Evolutionary conservation across 2,888 invertebrate genomes (phyloP).

Genomic region (Cyrtodaria siliqua): DNA sequence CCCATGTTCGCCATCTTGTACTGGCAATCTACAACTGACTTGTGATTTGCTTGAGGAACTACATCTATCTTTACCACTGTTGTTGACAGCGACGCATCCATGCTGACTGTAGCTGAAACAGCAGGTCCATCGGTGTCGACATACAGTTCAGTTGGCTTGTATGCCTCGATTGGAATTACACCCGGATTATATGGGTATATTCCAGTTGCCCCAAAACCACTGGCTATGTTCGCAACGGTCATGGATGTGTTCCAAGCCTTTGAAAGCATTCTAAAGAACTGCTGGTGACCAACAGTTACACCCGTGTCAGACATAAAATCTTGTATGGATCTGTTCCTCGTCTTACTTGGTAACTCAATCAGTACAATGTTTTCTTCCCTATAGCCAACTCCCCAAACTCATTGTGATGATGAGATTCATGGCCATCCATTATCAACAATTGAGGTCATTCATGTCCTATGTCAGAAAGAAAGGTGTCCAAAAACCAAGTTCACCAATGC

Average conservation of each 20-base stretch:
- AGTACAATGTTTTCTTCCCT: slow-evolving; percentile 23
- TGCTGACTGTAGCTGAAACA: too few species aligned
- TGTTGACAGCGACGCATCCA: too few species aligned
- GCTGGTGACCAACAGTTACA: slow-evolving; percentile 25
- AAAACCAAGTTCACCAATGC: slow-evolving; percentile 30
- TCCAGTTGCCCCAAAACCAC: slow-evolving; percentile 34
- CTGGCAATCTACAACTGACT: too few species aligned
- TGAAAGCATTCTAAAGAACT: slow-evolving; percentile 40
- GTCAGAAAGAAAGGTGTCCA: slow-evolving; percentile 21
- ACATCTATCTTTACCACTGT: too few species aligned
- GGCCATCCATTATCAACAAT: slow-evolving; percentile 33
- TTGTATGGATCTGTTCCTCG: slow-evolving; percentile 37
- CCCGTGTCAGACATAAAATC: slow-evolving; percentile 34
- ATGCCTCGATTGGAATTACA: slow-evolving; percentile 35
- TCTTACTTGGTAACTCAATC: slow-evolving; percentile 30
- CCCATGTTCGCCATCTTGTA: too few species aligned
- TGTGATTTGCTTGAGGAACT: too few species aligned
- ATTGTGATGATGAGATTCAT: slow-evolving; percentile 26
- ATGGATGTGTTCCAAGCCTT: slow-evolving; percentile 35
- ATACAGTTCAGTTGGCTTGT: slow-evolving; percentile 1
- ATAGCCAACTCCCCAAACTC: slow-evolving; percentile 18
- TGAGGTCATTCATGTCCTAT: slow-evolving; percentile 33
- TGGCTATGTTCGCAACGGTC: slow-evolving; percentile 21
- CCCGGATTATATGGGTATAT: slow-evolving; percentile 45
- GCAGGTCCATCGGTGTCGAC: too few species aligned